Conservation (phyloP, 2,113 vertebrate genomes). For the Microtus oregoni region DNA sequence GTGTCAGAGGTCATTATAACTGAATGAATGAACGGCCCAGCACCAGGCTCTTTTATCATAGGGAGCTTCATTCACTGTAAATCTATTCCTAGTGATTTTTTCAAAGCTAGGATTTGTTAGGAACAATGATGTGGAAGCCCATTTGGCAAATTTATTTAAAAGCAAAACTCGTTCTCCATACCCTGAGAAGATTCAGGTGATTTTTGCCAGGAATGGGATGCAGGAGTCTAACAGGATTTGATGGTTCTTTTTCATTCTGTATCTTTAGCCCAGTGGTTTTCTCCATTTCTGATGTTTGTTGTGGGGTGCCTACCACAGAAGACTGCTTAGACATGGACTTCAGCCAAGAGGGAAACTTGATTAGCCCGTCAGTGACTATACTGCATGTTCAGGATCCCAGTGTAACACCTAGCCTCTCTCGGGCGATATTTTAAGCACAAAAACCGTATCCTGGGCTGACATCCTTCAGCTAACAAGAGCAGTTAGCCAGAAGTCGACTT, state of each 20-base stretch:
- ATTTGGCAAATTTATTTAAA: neutral
- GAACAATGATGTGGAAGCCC: neutral
- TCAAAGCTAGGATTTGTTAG: neutral
- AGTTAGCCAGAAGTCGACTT: neutral
- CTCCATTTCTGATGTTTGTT: neutral
- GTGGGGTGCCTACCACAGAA: neutral
- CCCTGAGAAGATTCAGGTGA: neutral
- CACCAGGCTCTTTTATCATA: neutral
- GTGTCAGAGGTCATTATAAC: neutral
- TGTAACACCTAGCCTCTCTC: neutral
- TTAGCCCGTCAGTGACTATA: neutral
- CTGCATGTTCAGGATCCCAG: neutral
- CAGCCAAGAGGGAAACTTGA: neutral
- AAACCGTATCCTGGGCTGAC: neutral
- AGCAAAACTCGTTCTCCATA: neutral
- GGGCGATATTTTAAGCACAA: neutral
- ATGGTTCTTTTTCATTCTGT: neutral
- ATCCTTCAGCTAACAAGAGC: neutral
- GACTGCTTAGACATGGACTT: neutral
- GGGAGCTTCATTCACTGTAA: neutral
- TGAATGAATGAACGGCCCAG: neutral
- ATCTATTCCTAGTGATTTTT: neutral
- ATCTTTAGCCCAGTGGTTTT: neutral
- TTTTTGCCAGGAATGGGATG: neutral
- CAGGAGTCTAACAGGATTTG: neutral